These are phyloP conservation scores for Gavia stellata DNA, from an alignment of 2,113 vertebrate genomes.

Conservation along the genomic window DNA sequence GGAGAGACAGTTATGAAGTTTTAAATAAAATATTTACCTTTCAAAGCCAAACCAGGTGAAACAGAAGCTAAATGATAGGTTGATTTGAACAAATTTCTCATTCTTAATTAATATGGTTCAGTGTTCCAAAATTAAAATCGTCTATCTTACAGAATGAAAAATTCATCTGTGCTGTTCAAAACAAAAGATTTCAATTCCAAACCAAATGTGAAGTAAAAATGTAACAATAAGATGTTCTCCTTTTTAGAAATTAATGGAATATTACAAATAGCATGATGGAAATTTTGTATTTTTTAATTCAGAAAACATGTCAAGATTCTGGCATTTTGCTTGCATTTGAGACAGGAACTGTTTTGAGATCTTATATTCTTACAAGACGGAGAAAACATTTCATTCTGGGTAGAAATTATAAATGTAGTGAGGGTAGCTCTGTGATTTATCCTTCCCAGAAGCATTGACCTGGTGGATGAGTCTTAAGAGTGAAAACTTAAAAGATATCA, in stretches of 20 bases:
- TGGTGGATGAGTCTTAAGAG: not conserved
- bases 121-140: not conserved
- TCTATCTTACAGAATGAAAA: not conserved
- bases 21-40: not conserved
- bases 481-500: not conserved
- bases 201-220: not conserved
- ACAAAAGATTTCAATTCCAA: not conserved
- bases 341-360: not conserved
- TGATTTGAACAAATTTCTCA: not conserved
- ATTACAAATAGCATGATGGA: not conserved
- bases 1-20: not conserved
- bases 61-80: not conserved
- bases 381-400: not conserved
- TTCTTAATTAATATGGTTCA: not conserved
- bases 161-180: not conserved
- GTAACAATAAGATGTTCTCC: not conserved
- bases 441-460: not conserved
- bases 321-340: not conserved
- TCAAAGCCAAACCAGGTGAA: not conserved
- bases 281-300: not conserved
- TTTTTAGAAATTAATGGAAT: not conserved
- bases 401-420: not conserved
- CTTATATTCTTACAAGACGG: not conserved
- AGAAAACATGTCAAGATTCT: not conserved
- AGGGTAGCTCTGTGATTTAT: slow-evolving; percentile 2